Evolutionary conservation across 2,113 vertebrate species (phyloP).

Genomic region (Tragulus kanchil): DNA sequence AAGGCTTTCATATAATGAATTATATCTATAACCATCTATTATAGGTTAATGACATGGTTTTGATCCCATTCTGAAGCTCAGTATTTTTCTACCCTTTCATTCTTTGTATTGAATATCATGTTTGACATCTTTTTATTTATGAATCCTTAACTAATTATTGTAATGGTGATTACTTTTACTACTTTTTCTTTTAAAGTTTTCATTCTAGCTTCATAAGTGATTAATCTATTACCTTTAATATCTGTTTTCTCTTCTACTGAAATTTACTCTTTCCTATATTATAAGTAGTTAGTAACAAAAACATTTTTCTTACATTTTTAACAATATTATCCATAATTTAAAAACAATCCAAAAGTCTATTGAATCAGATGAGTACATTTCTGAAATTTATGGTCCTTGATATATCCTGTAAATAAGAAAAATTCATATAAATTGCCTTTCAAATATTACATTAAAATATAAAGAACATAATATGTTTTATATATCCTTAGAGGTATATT

Average conservation of each 20-base stretch:
- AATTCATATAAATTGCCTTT: background rate
- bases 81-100: background rate
- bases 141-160: background rate
- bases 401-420: background rate
- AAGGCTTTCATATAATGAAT: background rate
- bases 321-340: background rate
- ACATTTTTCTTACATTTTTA: conserved; percentile 4
- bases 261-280: background rate
- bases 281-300: background rate
- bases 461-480: background rate
- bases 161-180: background rate
- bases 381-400: background rate
- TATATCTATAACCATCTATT: background rate
- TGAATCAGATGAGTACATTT: background rate
- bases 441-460: background rate
- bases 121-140: background rate
- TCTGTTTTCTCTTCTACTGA: background rate
- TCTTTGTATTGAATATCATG: background rate
- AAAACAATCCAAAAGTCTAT: background rate
- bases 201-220: background rate
- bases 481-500: background rate
- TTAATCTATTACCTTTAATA: background rate
- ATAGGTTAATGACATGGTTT: background rate
- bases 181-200: background rate
- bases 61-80: background rate